Evolutionary conservation across 2,113 vertebrate species (phyloP).

Genomic region (Calonectris borealis): DNA sequence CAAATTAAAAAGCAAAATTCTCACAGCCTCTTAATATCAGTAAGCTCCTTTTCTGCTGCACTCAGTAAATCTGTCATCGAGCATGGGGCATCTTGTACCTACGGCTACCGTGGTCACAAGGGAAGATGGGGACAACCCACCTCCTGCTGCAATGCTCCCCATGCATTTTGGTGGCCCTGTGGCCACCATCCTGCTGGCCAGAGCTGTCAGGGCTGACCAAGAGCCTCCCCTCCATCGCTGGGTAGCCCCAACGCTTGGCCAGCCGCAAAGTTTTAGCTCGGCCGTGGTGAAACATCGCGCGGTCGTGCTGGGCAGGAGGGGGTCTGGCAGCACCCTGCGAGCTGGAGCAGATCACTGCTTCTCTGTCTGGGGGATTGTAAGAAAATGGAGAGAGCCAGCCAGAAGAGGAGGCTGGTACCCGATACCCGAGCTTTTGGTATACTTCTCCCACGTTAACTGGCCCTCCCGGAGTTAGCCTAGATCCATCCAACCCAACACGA

Average conservation of each 20-base stretch:
- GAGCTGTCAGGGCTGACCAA: neutral
- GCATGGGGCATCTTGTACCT: neutral
- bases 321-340: neutral
- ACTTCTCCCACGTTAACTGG: neutral
- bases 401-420: neutral
- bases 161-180: neutral
- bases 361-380: neutral
- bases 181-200: neutral
- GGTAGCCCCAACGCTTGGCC: fast-evolving
- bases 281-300: fast-evolving
- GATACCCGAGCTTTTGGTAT: fast-evolving
- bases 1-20: neutral
- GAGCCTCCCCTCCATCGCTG: neutral
- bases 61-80: neutral
- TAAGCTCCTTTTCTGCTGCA: neutral
- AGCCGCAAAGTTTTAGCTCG: neutral
- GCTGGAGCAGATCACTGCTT: neutral
- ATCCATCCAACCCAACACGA: neutral
- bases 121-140: neutral
- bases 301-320: neutral
- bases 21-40: neutral
- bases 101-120: neutral
- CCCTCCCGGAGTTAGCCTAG: neutral
- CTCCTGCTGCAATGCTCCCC: neutral
- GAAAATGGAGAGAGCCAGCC: neutral